Conservation (phyloP, 2,113 vertebrate genomes). For the Carassius auratus region DNA sequence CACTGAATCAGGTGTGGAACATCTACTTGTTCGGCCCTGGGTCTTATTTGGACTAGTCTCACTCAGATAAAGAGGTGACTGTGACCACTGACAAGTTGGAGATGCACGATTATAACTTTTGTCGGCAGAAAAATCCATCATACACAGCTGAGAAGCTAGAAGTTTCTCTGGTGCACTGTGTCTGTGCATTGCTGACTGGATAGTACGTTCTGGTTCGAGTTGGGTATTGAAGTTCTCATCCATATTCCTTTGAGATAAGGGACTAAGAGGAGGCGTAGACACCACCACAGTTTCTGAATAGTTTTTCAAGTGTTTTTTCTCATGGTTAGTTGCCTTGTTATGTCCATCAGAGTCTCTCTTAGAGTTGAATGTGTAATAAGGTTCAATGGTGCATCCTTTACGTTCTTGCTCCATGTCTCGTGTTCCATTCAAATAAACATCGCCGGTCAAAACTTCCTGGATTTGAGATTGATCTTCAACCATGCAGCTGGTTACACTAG, state of each 20-base stretch:
- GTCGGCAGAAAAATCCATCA: constrained; percentile 60
- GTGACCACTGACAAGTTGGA: constrained; percentile 60
- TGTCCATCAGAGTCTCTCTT: constrained; percentile 52
- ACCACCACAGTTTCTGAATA: neutral
- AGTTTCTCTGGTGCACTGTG: constrained; percentile 87
- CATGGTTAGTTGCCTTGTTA: constrained; percentile 34
- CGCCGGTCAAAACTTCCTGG: constrained; percentile 59
- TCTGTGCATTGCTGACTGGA: constrained; percentile 65
- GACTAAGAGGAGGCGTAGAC: neutral
- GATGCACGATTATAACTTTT: constrained; percentile 56
- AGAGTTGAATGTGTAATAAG: constrained; percentile 76
- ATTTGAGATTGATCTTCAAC: constrained; percentile 70
- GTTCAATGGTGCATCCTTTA: constrained; percentile 63
- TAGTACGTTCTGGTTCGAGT: constrained; percentile 54
- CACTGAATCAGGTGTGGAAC: constrained; percentile 73
- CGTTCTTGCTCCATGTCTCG: constrained; percentile 32
- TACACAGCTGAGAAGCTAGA: constrained; percentile 76
- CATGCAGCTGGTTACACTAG: constrained; percentile 56
- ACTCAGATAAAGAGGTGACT: constrained; percentile 49
- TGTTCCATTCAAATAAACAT: constrained; percentile 33
- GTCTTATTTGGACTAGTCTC: constrained; percentile 12
- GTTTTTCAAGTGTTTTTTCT: neutral
- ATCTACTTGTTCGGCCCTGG: constrained; percentile 60
- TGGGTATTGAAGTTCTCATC: constrained; percentile 20
- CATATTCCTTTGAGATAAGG: constrained; percentile 1